A percentile compares a stretch with the other conserved stretches of the same genome.
These are phyloP conservation scores for Hylomyscus alleni DNA, from an alignment of 2,797 vertebrate species.

Conservation along the genomic window DNA sequence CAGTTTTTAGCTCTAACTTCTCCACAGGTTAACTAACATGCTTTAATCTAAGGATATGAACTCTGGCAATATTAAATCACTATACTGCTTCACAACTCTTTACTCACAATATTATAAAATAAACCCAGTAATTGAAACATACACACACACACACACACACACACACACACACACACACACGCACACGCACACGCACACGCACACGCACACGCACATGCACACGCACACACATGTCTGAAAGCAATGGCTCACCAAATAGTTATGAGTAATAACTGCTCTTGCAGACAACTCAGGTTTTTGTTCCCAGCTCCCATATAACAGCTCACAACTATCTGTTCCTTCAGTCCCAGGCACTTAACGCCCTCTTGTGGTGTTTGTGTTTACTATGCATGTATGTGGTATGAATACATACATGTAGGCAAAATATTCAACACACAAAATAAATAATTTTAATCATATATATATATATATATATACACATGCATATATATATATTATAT, in stretches of 20 bases:
- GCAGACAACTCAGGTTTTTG: not conserved
- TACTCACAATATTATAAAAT: slow-evolving; percentile 12
- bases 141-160: too few species aligned
- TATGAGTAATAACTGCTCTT: not conserved
- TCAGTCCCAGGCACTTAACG: not conserved
- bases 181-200: too few species aligned
- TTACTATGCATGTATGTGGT: not conserved
- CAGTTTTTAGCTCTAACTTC: not conserved
- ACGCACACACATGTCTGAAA: too few species aligned
- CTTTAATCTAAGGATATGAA: not conserved
- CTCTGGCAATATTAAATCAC: not conserved
- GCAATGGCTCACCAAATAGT: not conserved
- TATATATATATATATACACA: too few species aligned
- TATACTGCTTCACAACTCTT: not conserved
- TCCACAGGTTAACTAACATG: not conserved
- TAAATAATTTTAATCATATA: not conserved
- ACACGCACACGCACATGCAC: too few species aligned
- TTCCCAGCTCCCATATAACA: not conserved
- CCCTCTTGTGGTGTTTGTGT: not conserved
- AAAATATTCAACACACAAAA: not conserved
- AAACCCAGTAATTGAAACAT: not conserved
- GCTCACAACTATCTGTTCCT: not conserved
- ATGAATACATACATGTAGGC: not conserved
- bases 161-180: too few species aligned
- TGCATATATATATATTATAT: too few species aligned